Base-by-base conservation (phyloP, 2,113 vertebrate species). In the Galemys pyrenaicus region DNA sequence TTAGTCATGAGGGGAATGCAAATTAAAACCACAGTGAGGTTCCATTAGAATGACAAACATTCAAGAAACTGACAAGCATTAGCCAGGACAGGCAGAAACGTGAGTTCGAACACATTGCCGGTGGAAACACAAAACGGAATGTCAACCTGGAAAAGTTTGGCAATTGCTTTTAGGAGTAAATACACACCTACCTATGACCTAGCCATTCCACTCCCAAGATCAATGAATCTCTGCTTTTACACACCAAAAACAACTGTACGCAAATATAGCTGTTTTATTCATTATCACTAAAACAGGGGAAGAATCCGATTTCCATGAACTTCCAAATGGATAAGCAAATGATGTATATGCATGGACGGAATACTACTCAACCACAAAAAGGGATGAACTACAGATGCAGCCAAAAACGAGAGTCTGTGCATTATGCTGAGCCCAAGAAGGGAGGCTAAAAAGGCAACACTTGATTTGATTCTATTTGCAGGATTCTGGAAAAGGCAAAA, bases 381-480 rank as follows among this genome's bases (percentile, higher is more conserved):
- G 58, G 32, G 49, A 13, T 1, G 9, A 19, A 20, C 51, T 1
- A 7, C 35, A 22, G 39, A 44, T 16, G 30, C 22, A 17, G 15
- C 30, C 64, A 65, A 17, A 16, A 6, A 0, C 0, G 5, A n/a
- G 7, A 15, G 7, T 2, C n/a, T 51, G 26, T 12, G 17, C 39
- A 11, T n/a, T 4, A 4, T 20, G 37, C 56, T 35, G 87, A 44
- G 20, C n/a, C 51, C 44, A 24, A 74, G 80, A 39, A n/a, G 1
- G 15, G n/a, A 1, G 6, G 7, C 58, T 54, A 4, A 24, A 70
- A 78, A 64, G 56, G 39, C 9, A 35, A 19, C 26, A 12, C 28
- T 44, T 2, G 0, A 1, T 2, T 11, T 1, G 7, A 58, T 54
- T 67, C 54, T 44, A 12, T 71, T 20, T 13, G 39, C 7, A 19